phyloP scores from a whole-genome alignment of 2,888 invertebrate species.

The Gandaritis pyraliata region DNA sequence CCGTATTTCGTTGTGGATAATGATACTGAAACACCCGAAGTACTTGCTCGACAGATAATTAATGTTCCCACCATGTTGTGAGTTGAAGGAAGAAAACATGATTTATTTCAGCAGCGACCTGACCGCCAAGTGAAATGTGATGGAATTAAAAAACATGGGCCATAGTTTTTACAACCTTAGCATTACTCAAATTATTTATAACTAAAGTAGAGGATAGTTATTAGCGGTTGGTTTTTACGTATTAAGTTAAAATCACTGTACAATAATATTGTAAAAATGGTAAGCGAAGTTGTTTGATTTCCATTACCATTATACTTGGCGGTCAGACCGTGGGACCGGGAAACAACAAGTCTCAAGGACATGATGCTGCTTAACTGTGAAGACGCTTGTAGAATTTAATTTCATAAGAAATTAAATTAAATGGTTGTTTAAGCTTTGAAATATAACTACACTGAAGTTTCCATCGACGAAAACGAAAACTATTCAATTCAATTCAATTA shows the following conservation, averaged over 20 bases:
- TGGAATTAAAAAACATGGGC: too few relatives aligned
- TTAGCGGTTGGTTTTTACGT: too few relatives aligned
- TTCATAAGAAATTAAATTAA: neutral
- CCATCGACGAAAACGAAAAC: too few relatives aligned
- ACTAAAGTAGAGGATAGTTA: too few relatives aligned
- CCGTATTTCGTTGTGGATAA: constrained; percentile 13
- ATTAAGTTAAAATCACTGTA: too few relatives aligned
- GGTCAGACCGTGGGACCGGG: neutral
- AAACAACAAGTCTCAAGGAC: constrained; percentile 26
- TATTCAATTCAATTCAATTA: too few relatives aligned
- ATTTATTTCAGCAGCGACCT: constrained; percentile 20
- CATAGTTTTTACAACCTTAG: too few relatives aligned
- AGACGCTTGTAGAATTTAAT: constrained; percentile 1
- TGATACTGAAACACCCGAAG: constrained; percentile 11
- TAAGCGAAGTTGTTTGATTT: too few relatives aligned
- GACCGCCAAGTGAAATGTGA: too few relatives aligned
- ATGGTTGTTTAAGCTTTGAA: neutral
- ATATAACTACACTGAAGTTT: neutral
- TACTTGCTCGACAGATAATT: constrained; percentile 26
- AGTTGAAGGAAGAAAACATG: constrained; percentile 27
- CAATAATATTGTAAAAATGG: too few relatives aligned
- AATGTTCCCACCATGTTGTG: constrained; percentile 25
- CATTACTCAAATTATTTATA: too few relatives aligned
- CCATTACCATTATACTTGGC: too few relatives aligned
- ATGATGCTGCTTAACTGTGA: constrained; percentile 17